Evolutionary conservation across 2,113 vertebrate species (phyloP).

Genomic region (Hyaena hyaena): DNA sequence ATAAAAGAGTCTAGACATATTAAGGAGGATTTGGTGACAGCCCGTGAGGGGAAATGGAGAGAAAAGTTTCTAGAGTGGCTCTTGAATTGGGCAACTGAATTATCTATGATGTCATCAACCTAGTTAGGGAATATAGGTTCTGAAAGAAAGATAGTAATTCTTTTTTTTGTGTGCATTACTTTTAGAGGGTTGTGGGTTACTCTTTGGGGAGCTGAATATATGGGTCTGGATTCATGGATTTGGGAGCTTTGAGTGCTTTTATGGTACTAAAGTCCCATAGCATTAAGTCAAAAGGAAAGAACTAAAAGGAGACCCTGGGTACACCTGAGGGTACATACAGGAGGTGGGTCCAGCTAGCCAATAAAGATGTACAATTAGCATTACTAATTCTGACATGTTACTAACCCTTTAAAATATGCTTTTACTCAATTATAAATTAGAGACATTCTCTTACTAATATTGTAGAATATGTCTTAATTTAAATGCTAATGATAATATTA

Average conservation of each 20-base stretch:
- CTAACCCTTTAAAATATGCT: slow-evolving; percentile 19
- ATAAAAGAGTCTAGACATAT: background rate
- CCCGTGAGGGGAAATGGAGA: background rate
- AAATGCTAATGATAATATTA: background rate
- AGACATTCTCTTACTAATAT: slow-evolving; percentile 12
- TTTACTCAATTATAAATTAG: slow-evolving; percentile 10
- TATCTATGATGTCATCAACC: background rate
- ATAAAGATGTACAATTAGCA: background rate
- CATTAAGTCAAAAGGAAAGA: background rate
- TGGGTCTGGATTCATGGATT: background rate
- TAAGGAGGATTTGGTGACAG: background rate
- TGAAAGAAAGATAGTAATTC: background rate
- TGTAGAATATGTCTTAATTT: background rate
- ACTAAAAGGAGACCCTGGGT: background rate
- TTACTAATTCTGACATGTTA: slow-evolving; percentile 1
- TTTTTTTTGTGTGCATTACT: background rate
- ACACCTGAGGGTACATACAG: background rate
- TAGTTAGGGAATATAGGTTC: background rate
- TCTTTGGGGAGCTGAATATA: background rate
- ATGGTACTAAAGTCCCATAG: background rate
- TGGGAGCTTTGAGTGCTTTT: background rate
- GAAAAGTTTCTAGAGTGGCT: background rate
- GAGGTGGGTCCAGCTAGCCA: background rate
- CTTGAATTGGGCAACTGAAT: background rate
- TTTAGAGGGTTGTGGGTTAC: background rate